These are phyloP conservation scores for Sphaeramia orbicularis DNA, from an alignment of 2,797 vertebrate genomes.

Conservation along the genomic window DNA sequence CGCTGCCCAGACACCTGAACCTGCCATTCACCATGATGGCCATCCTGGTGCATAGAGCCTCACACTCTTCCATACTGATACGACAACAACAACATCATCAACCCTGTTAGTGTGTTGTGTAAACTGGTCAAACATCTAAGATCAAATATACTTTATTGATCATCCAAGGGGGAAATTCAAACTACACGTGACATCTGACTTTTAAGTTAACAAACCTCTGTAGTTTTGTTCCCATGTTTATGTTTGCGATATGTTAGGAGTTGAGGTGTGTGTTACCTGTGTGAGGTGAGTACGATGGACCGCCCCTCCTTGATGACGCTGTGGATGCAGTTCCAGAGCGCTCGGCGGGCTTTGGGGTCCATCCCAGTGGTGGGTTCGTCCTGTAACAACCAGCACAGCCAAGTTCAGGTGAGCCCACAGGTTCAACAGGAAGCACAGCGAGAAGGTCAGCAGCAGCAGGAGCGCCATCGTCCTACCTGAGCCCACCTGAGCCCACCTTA, in stretches of 20 bases:
- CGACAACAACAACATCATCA: too few relatives aligned
- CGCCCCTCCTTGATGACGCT: conserved; percentile 95
- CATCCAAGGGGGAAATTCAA: too few relatives aligned
- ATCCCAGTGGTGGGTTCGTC: conserved; percentile 98
- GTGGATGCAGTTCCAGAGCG: conserved; percentile 95
- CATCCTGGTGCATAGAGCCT: conserved; percentile 97
- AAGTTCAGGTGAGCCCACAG: conserved; percentile 53
- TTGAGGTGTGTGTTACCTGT: conserved; percentile 90
- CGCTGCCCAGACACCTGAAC: conserved; percentile 96
- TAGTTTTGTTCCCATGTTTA: too few relatives aligned
- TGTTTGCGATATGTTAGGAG: too few relatives aligned
- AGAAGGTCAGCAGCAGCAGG: conserved; percentile 55
- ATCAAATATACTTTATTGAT: too few relatives aligned
- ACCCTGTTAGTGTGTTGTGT: too few relatives aligned
- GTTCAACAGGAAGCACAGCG: conserved; percentile 58
- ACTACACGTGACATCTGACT: too few relatives aligned
- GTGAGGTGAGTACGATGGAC: conserved; percentile 96
- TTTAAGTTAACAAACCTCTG: too few relatives aligned
- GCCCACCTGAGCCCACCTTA: too few relatives aligned
- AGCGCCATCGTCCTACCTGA: too few relatives aligned
- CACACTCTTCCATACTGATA: conserved; percentile 99
- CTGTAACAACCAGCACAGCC: conserved; percentile 77
- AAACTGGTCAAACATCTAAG: too few relatives aligned
- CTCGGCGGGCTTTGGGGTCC: conserved; percentile 96
- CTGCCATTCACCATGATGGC: conserved; percentile 98